Conservation (phyloP, 1,140 invertebrate genomes). For the Caerostris darwini region DNA sequence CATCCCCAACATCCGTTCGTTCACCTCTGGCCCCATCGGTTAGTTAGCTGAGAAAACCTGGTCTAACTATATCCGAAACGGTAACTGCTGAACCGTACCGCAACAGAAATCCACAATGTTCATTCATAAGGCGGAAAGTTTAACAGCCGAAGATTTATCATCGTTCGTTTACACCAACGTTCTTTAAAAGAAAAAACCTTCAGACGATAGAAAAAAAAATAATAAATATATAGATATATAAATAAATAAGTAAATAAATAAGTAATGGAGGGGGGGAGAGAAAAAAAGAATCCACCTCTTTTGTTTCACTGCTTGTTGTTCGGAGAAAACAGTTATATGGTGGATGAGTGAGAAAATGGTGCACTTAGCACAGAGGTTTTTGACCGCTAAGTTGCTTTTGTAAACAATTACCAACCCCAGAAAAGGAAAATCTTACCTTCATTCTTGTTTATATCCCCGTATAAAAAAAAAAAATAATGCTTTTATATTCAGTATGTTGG, state of each 20-base stretch:
- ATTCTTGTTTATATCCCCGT: slow-evolving; percentile 56
- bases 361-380: slow-evolving; percentile 49
- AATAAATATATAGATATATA: too few species aligned
- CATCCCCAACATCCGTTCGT: neutral
- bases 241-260: slow-evolving; percentile 17
- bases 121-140: neutral
- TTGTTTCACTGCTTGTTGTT: slow-evolving; percentile 65
- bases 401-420: slow-evolving; percentile 65
- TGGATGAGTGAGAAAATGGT: slow-evolving; percentile 71
- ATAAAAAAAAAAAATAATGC: slow-evolving; percentile 36
- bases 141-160: slow-evolving; percentile 44
- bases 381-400: slow-evolving; percentile 66
- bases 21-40: slow-evolving; percentile 13
- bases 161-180: slow-evolving; percentile 51
- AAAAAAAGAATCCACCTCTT: slow-evolving; percentile 54
- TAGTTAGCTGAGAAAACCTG: slow-evolving; percentile 7
- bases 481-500: slow-evolving; percentile 61
- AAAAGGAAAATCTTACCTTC: slow-evolving; percentile 48
- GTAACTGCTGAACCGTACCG: slow-evolving; percentile 37
- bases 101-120: slow-evolving; percentile 22
- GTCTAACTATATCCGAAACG: slow-evolving; percentile 36
- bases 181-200: slow-evolving; percentile 33
- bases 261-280: neutral
- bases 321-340: slow-evolving; percentile 71
- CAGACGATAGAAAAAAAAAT: slow-evolving; percentile 1